Evolutionary conservation across 64 coral and sea anemone species (phyloP), one percentile per base, ranked within the genome.

Genomic region (Montipora sp.): DNA sequence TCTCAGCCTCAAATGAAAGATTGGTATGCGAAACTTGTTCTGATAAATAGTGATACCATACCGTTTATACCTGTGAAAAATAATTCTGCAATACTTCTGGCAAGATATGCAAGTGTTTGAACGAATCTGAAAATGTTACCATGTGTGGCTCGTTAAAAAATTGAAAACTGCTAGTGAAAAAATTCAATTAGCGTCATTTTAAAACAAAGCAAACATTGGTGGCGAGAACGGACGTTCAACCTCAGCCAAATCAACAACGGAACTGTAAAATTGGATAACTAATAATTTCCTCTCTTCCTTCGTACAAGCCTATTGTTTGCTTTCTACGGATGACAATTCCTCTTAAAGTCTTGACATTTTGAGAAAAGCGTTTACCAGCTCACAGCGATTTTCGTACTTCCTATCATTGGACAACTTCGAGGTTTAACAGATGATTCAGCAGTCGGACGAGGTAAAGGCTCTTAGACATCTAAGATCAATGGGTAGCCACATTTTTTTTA

Each of bases 41-140:
- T 36, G 36, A 36, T 36, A 36, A 36, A 36, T 36, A 36, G 36
- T 36, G 36, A 36, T 2, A 36, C 36, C 36, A 36, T 36, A 36
- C 36, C 36, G 36, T 36, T 36, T 36, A 36, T 36, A 36, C 36
- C 36, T 36, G 36, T 36, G 36, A 36, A 36, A 36, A 36, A 36
- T 36, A 36, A 36, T 36, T 36, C 36, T 36, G 36, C 36, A 36
- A 36, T 36, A 36, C 36, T 36, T 36, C 36, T 36, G 36, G 36
- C 36, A 36, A 36, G 36, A 36, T 36, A 2, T 43, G 20, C 59
- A 36, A 36, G 36, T 83, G 80, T 83, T 83, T 83, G 80, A 46
- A 83, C 57, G 46, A 83, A 66, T 65, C 3, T 1, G 51, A 23
- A 66, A 66, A 83, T 66, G 80, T 83, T 83, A 55, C 65, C 43